These are phyloP conservation scores for Xylophagus ater DNA, from an alignment of 2,888 invertebrate species.

Conservation along the genomic window DNA sequence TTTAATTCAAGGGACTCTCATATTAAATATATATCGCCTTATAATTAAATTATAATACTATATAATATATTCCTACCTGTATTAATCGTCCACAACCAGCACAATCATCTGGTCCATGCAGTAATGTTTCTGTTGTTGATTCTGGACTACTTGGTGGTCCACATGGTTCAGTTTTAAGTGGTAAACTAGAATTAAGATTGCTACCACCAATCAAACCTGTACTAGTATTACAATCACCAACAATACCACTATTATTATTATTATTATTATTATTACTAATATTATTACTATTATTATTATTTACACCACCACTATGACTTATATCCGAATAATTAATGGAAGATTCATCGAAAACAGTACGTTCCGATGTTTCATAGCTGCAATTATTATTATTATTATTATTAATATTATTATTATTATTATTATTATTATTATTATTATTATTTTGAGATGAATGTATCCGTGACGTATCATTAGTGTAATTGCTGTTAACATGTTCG, in stretches of 20 bases:
- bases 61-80: conserved; percentile 42
- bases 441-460: conserved; percentile 11
- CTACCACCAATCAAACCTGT: conserved; percentile 34
- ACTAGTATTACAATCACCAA: no score
- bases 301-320: conserved; percentile 30
- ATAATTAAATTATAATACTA: no score
- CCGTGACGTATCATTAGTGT: conserved; percentile 9
- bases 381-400: conserved; percentile 11
- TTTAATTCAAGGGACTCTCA: no score
- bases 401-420: conserved; percentile 18
- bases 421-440: conserved; percentile 27
- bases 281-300: no score
- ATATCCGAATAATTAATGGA: conserved; percentile 34
- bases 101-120: conserved; percentile 45
- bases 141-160: conserved; percentile 39
- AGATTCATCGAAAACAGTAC: conserved; percentile 35
- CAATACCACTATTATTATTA: no score
- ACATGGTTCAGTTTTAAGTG: conserved; percentile 38
- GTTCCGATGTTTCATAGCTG: conserved; percentile 37
- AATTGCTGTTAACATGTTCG: conserved; percentile 13
- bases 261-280: no score
- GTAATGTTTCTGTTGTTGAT: conserved; percentile 34
- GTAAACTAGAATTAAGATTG: conserved; percentile 30
- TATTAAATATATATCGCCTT: no score
- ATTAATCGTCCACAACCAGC: conserved; percentile 83